Evolutionary conservation across 2,888 invertebrate species (phyloP), one percentile per base, ranked within the genome.

Genomic region (Diadromus collaris): DNA sequence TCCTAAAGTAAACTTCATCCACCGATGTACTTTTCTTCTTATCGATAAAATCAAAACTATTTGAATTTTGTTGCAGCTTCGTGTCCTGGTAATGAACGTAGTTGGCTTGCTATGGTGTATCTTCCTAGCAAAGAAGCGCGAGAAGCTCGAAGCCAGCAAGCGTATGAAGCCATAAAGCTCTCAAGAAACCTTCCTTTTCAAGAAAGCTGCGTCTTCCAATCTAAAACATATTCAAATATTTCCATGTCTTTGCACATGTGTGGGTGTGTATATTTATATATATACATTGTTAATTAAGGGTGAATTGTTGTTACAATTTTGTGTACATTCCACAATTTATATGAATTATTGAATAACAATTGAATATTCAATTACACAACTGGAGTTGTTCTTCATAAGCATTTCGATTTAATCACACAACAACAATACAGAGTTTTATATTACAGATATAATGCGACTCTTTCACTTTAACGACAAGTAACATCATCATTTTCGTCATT

Each of bases 81-180:
- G 96, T 83, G 95, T 96, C n/a, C 91, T 96, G 13, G 93, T 94
- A 76, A 93, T 94, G 89, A 96, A 95, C 88, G 85, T 96, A n/a
- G 94, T 96, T 76, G 95, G 95, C 60, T 95, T 96, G 87, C 93
- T 95, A 83, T 96, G 96, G 96, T 93, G 94, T 1, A 94, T 96
- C 88, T 96, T 95, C 87, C 87, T 96, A 67, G 95, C 96, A 2
- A 93, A 93, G 78, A 94, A 94, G 87, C 93, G 95, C 85, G 92
- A 95, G 13, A 93, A 93, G 85, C 85, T 91, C 81, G 86, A 87
- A 6, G 75, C 71, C 7, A 34, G 21, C 19, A 68, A 48, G 56
- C 76, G 63, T 13, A 78, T 76, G 4, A 78, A 73, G 54, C 77
- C 70, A 19, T 73, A 34, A 79, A 54, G 5, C 16, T 5, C 5